Evolutionary conservation across 2,888 invertebrate species (phyloP), one percentile per base, ranked within the genome.

Genomic region (Trissoscelio sp.): DNA sequence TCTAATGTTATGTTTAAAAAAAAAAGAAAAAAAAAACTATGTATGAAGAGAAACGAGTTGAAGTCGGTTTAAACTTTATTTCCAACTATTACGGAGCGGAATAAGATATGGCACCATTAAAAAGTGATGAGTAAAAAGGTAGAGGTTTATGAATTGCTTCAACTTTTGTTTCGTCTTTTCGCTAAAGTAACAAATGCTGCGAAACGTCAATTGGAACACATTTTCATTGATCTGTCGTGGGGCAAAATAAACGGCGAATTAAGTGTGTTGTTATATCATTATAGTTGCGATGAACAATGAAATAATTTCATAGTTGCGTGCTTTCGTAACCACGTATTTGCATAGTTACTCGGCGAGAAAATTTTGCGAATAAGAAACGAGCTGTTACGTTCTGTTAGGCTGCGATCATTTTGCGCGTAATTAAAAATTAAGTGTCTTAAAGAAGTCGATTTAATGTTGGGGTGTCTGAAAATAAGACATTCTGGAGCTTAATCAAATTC

Each of bases 321-420:
- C 53, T 44, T 67, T 67, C 31, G 67, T 31, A 55, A 16, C 39
- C 16, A 18, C 16, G 39, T 31, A 67, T 67, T 67, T 67, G 42
- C 67, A 67, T 69, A 69, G 69, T 69, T 69, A 69, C 69, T 69
- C 55, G 44, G 69, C 42, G 44, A 57, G 55, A 69, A 69, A 55
- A 42, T 69, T 55, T 69, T 57, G 34, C 51, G 22, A 55, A 57
- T 53, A 22, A 14, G 42, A 53, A 53, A 67, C 51, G 39, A 53
- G 34, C 20, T 34, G 66, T 67, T 53, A 67, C 42, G 66, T 53
- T 20, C 48, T 37, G 64, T 20, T 48, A 48, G 16, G 20, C 6
- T 6, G 18, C 20, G 34, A 28, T 62, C n/a, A 62, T 51, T 62
- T 57, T 5, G 55, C 16, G 34, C 20, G 22, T 22, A 39, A 57